These are phyloP conservation scores for Frankliniella fusca DNA, from an alignment of 2,888 invertebrate species.

Conservation along the genomic window DNA sequence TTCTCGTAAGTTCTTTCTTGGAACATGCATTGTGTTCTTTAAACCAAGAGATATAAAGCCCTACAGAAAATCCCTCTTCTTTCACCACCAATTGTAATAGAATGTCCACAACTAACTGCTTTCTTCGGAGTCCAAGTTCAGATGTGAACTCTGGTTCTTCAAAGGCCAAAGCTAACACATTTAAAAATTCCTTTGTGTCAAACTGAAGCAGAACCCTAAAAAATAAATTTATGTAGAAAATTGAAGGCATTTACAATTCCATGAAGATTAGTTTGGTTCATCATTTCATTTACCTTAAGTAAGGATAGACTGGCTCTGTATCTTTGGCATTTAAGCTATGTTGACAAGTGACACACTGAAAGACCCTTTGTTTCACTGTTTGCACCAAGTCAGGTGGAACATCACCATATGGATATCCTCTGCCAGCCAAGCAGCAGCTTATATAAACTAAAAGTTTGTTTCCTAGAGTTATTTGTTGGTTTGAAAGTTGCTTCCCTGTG, in stretches of 20 bases:
- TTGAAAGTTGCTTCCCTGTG: constrained; percentile 42
- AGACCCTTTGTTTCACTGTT: constrained; percentile 69
- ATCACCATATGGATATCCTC: constrained; percentile 74
- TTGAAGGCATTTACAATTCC: constrained; percentile 15
- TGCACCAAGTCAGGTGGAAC: constrained; percentile 60
- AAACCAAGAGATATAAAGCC: constrained; percentile 41
- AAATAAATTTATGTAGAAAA: constrained; percentile 28
- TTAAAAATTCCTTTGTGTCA: constrained; percentile 79
- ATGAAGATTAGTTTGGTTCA: background rate
- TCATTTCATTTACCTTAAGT: constrained; percentile 49
- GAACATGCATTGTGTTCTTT: background rate
- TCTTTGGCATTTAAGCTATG: constrained; percentile 58
- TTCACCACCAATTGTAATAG: constrained; percentile 64
- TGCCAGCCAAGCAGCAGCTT: constrained; percentile 80
- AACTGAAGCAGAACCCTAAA: constrained; percentile 67
- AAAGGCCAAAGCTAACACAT: constrained; percentile 79
- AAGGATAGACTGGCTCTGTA: constrained; percentile 64
- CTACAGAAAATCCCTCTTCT: constrained; percentile 61
- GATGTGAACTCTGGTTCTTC: constrained; percentile 73
- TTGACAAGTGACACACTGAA: constrained; percentile 63
- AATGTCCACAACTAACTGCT: constrained; percentile 74
- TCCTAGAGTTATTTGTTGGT: constrained; percentile 52
- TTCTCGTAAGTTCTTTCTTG: background rate
- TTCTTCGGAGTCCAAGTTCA: constrained; percentile 64
- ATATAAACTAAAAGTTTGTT: constrained; percentile 81